Evolutionary conservation across 2,888 invertebrate species (phyloP), one percentile per base, ranked within the genome.

Genomic region (Platycnemis pennipes): DNA sequence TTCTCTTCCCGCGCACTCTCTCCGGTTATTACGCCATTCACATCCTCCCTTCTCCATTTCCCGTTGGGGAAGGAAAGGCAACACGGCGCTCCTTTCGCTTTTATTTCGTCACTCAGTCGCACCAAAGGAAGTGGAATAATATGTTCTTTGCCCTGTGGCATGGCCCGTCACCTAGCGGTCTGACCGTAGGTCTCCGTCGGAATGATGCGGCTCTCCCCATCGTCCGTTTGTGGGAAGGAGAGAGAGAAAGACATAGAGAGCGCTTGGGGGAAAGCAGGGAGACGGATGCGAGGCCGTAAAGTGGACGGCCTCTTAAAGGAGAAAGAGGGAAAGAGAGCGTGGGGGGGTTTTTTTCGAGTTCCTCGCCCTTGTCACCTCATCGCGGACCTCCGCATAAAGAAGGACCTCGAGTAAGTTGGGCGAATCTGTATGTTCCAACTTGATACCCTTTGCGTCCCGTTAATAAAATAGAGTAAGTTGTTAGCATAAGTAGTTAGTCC

Each of bases 91-190:
- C 37, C 77, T 77, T 77, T 77, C 77, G 37, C 31, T 77, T 77
- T 77, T 77, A 77, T 56, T 89, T 56, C 53, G 37, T 49, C 49
- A 77, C 77, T 77, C 49, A 11, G 53, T 3, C n/a, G 26, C 26
- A 31, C 0, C 87, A n/a, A 53, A 89, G 56, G 56, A 53, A 89
- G 56, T 42, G 89, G 89, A 63, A 56, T 89, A 63, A 89, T 63
- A 53, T 42, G 56, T 89, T 42, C 89, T 22, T 22, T 53, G 31
- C 37, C 88, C 49, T 31, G 26, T 26, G 86, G 45, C 42, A 19
- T n/a, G 26, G 26, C 45, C 26, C 46, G 44, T 13, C 19, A 44
- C 87, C 87, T 19, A 45, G 77, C 37, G 77, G 16, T 77, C 77
- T 77, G 31, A 11, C 77, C 77, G 26, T 31, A 77, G 77, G 87